A percentile compares a stretch with the other conserved stretches of the same genome.
These are phyloP conservation scores for Pollachius pollachius DNA, from an alignment of 2,113 vertebrate species.

Conservation along the genomic window DNA sequence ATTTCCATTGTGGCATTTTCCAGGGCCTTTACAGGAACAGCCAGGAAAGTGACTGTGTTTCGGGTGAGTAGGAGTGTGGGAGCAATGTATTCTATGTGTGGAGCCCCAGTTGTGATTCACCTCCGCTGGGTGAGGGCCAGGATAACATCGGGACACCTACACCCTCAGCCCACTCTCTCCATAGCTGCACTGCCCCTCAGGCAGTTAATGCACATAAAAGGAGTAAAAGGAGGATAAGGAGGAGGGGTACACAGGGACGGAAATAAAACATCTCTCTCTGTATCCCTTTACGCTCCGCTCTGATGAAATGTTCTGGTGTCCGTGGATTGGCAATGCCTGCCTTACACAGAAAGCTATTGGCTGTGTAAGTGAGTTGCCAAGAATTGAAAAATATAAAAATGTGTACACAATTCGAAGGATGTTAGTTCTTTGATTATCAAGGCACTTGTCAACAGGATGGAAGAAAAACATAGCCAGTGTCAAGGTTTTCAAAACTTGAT, in stretches of 20 bases:
- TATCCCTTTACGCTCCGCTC: constrained; percentile 22
- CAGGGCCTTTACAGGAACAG: constrained; percentile 20
- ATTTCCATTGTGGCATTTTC: background rate
- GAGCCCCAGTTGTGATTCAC: constrained; percentile 44
- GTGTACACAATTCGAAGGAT: background rate
- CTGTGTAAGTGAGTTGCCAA: background rate
- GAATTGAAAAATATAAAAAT: background rate
- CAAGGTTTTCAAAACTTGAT: background rate
- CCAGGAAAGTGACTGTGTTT: constrained; percentile 30
- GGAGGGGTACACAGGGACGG: background rate
- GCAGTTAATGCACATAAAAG: constrained; percentile 11
- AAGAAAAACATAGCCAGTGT: too few relatives aligned
- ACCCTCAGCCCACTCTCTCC: constrained; percentile 26
- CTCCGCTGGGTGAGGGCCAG: constrained; percentile 24
- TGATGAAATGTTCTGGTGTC: constrained; percentile 18
- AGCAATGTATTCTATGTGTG: constrained; percentile 24
- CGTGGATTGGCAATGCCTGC: constrained; percentile 5
- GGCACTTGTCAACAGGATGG: too few relatives aligned
- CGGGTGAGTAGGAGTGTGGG: constrained; percentile 37
- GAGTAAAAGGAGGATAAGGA: background rate
- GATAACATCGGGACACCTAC: constrained; percentile 52
- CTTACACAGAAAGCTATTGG: constrained; percentile 5
- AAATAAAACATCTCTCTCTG: constrained; percentile 14
- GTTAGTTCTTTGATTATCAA: background rate
- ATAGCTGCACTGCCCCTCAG: constrained; percentile 24